Base-by-base conservation (phyloP, 2,113 vertebrate species). In the Ictidomys tridecemlineatus region DNA sequence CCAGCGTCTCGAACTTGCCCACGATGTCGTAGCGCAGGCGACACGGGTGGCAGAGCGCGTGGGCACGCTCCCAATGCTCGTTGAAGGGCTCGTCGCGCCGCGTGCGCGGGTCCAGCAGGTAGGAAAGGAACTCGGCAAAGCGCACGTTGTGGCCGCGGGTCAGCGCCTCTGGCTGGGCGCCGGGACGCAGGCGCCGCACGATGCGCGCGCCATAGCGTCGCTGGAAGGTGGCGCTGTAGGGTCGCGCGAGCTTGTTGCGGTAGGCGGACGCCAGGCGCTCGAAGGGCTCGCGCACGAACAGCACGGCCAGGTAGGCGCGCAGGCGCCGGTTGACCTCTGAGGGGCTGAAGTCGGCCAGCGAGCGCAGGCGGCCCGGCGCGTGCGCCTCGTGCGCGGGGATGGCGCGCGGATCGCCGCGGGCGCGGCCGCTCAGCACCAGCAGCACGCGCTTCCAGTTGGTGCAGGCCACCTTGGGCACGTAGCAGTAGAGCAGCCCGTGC, bases 391-490 rank as follows among this genome's bases (percentile, higher is more conserved):
- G 99, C 88, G 99, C 99, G 0, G 99, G 99, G 96, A 99, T 99
- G 0, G 98, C 98, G 69, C 99, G 96, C 0, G 99, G 99, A 96
- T 99, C 99, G 13, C 39, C 98, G 78, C 97, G 98, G 73, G 98
- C 98, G n/a, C 99, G 99, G 0, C 98, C 98, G 1, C 99, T 99
- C 97, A 99, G 98, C 26, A 99, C 99, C 99, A 99, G 99, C 98
- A 99, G 98, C 65, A 99, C 99, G 2, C 99, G 98, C 98, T 99
- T 99, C 99, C 99, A 99, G 98, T 99, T 99, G 97, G 99, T 99
- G 98, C 99, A 99, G 85, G 99, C 99, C 97, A 99, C 99, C 97
- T 99, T 99, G 96, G 99, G 99, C 76, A 99, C 99, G 0, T 99
- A 99, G 98, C 99, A 99, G 98, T 99, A 99, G 12, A 99, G 99